These are phyloP conservation scores for Ctenicera cuprea DNA, from an alignment of 2,888 invertebrate genomes.

Conservation along the genomic window DNA sequence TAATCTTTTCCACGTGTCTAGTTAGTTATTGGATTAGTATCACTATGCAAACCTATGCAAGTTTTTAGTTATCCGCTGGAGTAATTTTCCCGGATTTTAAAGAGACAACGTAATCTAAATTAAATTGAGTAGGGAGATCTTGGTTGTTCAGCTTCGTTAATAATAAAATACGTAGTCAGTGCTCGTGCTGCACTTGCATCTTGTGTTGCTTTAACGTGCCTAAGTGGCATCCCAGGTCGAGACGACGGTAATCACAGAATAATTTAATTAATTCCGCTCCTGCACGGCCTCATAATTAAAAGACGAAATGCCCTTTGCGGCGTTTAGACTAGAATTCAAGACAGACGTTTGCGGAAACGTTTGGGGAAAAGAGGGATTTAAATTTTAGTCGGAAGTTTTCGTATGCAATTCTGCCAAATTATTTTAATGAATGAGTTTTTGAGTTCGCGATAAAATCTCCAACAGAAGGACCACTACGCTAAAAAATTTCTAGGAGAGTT, in stretches of 20 bases:
- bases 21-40: too few relatives aligned
- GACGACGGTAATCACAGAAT: conserved; percentile 63
- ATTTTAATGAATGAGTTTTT: conserved; percentile 10
- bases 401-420: neutral
- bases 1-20: too few relatives aligned
- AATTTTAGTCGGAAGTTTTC: too few relatives aligned
- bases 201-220: conserved; percentile 48
- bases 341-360: conserved; percentile 11
- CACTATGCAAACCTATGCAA: neutral
- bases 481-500: conserved; percentile 1
- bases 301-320: conserved; percentile 48
- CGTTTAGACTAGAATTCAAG: conserved; percentile 32
- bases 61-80: neutral
- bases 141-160: conserved; percentile 15
- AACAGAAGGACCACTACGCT: neutral
- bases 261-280: conserved; percentile 64
- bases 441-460: neutral
- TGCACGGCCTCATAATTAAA: conserved; percentile 64
- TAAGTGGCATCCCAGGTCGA: conserved; percentile 55
- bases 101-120: conserved; percentile 22
- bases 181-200: conserved; percentile 33
- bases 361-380: too few relatives aligned
- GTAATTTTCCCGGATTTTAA: neutral
- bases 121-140: conserved; percentile 11
- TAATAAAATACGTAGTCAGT: conserved; percentile 28